Evolutionary conservation across 2,888 invertebrate genomes (phyloP).

Genomic region (Amaurobius ferox): DNA sequence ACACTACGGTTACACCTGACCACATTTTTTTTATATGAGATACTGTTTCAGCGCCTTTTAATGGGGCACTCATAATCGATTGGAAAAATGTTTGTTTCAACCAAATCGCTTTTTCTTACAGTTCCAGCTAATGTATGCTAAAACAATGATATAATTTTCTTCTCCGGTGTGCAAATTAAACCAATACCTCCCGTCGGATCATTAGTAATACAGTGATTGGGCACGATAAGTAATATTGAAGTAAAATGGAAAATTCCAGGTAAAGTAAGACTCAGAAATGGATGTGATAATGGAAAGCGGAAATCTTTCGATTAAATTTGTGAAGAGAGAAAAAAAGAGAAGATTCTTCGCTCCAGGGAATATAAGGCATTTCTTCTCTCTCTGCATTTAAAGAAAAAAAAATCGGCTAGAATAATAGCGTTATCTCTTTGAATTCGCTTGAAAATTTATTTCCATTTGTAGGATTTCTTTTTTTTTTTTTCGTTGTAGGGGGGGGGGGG

Average conservation of each 20-base stretch:
- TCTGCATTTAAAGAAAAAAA: too few relatives aligned
- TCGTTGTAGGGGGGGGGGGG: too few relatives aligned
- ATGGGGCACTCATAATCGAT: slow-evolving; percentile 20
- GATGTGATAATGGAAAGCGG: slow-evolving; percentile 58
- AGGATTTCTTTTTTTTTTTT: too few relatives aligned
- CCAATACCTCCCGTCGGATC: slow-evolving; percentile 61
- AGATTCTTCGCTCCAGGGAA: neutral
- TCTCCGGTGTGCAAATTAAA: slow-evolving; percentile 33
- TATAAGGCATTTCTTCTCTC: neutral
- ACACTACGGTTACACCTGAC: too few relatives aligned
- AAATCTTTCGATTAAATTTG: slow-evolving; percentile 56
- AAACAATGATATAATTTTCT: slow-evolving; percentile 59
- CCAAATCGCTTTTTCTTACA: slow-evolving; percentile 50
- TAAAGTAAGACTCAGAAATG: slow-evolving; percentile 59
- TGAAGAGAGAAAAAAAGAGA: neutral
- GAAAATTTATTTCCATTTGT: too few relatives aligned
- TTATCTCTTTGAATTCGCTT: too few relatives aligned
- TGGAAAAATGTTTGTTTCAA: slow-evolving; percentile 19
- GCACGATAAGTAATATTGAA: slow-evolving; percentile 47
- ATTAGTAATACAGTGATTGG: slow-evolving; percentile 52
- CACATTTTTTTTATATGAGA: too few relatives aligned
- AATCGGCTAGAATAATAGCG: too few relatives aligned
- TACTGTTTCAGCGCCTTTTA: neutral
- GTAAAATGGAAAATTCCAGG: slow-evolving; percentile 51
- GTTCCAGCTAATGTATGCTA: slow-evolving; percentile 31